These are phyloP conservation scores for Ectropis grisescens DNA, from an alignment of 1,140 invertebrate species.

Conservation along the genomic window DNA sequence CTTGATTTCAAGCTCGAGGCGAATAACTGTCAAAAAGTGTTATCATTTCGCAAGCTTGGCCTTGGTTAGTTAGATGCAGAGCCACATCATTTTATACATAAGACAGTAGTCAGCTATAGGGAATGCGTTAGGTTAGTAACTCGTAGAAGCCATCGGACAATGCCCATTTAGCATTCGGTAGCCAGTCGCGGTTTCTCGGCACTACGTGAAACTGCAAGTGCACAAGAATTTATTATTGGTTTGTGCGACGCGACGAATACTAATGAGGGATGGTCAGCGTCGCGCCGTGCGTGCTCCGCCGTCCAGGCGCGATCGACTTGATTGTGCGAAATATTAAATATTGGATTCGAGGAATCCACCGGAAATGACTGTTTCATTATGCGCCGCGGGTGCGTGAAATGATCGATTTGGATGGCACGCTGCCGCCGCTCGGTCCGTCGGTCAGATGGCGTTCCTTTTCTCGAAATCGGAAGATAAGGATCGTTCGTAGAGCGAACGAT, in stretches of 20 bases:
- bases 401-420: slow-evolving; percentile 49
- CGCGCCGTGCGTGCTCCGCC: slow-evolving; percentile 30
- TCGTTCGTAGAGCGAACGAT: slow-evolving; percentile 22
- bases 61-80: too few relatives aligned
- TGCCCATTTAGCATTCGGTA: slow-evolving; percentile 41
- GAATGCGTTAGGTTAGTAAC: too few relatives aligned
- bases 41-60: too few relatives aligned
- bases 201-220: slow-evolving; percentile 63
- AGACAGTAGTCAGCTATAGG: too few relatives aligned
- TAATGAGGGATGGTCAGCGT: slow-evolving; percentile 27
- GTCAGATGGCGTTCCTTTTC: slow-evolving; percentile 17
- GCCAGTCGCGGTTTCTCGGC: slow-evolving; percentile 51
- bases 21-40: too few relatives aligned
- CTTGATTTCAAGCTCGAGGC: too few relatives aligned
- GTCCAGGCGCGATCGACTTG: slow-evolving; percentile 23
- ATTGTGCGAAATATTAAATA: slow-evolving; percentile 63
- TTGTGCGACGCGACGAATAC: slow-evolving; percentile 46
- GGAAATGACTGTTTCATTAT: slow-evolving; percentile 58
- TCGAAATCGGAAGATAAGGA: slow-evolving; percentile 32
- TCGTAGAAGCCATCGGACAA: slow-evolving; percentile 26
- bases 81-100: too few relatives aligned
- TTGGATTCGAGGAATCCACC: slow-evolving; percentile 47
- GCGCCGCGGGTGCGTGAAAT: slow-evolving; percentile 45
- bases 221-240: slow-evolving; percentile 62
- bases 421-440: background rate